A percentile compares a stretch with the other conserved stretches of the same genome.
These are phyloP conservation scores for Martes flavigula DNA, from an alignment of 2,797 vertebrate genomes.

Conservation along the genomic window DNA sequence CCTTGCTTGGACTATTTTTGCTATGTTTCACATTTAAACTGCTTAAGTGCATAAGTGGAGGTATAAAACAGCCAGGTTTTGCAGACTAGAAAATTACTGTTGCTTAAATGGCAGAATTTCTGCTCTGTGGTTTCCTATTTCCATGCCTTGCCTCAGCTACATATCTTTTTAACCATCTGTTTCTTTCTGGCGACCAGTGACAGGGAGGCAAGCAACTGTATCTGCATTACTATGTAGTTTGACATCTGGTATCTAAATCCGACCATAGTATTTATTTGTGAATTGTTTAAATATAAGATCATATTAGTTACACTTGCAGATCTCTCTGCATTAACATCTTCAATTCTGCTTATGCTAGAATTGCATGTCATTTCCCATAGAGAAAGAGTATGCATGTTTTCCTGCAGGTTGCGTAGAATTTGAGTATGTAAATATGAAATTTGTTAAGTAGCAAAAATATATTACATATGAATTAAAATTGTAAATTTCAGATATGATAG, in stretches of 20 bases:
- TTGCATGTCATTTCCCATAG: not conserved
- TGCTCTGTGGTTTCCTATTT: conserved; percentile 41
- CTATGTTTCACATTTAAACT: conserved; percentile 70
- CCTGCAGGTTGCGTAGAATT: conserved; percentile 24
- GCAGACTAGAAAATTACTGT: conserved; percentile 74
- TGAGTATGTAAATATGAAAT: not conserved
- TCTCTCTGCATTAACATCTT: conserved; percentile 53
- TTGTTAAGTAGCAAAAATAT: conserved; percentile 41
- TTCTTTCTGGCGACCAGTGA: conserved; percentile 78
- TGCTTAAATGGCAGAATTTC: conserved; percentile 73
- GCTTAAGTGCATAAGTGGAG: conserved; percentile 74
- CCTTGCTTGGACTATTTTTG: conserved; percentile 66
- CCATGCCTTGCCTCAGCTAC: conserved; percentile 27
- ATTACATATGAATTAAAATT: conserved; percentile 49
- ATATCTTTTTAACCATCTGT: conserved; percentile 81
- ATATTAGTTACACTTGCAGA: conserved; percentile 65
- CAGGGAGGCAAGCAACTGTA: conserved; percentile 74
- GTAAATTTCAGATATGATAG: conserved; percentile 40
- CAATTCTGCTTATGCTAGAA: not conserved
- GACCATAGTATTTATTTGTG: conserved; percentile 68
- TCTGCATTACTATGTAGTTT: conserved; percentile 68
- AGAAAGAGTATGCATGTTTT: conserved; percentile 4
- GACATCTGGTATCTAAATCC: conserved; percentile 78
- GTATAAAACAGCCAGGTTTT: conserved; percentile 66
- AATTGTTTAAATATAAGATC: conserved; percentile 73